Evolutionary conservation across 2,888 invertebrate genomes (phyloP).

Genomic region (Priocnemis perturbator): DNA sequence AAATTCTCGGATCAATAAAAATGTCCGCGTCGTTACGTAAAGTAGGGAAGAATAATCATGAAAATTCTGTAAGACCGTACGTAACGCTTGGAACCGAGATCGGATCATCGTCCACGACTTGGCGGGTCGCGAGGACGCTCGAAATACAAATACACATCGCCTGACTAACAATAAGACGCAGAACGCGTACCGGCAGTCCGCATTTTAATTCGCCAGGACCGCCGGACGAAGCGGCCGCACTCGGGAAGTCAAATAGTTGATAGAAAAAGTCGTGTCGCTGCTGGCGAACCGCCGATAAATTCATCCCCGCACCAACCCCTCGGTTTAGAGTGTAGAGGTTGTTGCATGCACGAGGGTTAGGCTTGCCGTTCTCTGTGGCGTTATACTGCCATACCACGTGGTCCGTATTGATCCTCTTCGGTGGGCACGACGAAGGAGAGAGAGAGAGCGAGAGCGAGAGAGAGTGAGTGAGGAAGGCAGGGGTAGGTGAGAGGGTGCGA

Average conservation of each 20-base stretch:
- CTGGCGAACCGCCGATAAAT: constrained; percentile 21
- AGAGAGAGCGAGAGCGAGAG: constrained; percentile 45
- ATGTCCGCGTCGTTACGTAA: no score
- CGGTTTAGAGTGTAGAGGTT: constrained; percentile 45
- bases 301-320: constrained; percentile 18
- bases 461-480: constrained; percentile 28
- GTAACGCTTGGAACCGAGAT: no score
- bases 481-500: constrained; percentile 34
- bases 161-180: no score
- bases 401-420: constrained; percentile 73
- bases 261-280: constrained; percentile 8
- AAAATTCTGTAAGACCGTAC: no score
- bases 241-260: no score
- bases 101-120: no score
- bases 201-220: constrained; percentile 1
- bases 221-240: no score
- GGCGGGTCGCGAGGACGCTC: no score
- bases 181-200: no score
- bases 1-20: no score
- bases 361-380: constrained; percentile 56
- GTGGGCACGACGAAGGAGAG: constrained; percentile 62
- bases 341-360: constrained; percentile 60
- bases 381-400: constrained; percentile 72
- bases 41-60: no score
- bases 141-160: no score